Evolutionary conservation across 2,797 vertebrate genomes (phyloP).

Genomic region (Crocodylus rhombifer): DNA sequence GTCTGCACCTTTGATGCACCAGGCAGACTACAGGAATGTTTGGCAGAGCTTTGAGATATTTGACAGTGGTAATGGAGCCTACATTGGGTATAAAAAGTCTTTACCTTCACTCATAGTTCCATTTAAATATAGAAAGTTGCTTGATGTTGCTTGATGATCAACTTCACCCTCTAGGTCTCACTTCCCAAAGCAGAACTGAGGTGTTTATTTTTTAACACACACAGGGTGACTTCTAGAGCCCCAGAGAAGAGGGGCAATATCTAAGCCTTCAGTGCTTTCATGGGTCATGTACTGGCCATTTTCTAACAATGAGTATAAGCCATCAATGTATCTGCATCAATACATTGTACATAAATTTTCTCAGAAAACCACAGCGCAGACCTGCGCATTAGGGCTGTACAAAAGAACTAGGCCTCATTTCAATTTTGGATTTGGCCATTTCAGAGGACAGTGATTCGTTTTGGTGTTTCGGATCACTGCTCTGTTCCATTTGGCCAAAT

Average conservation of each 20-base stretch:
- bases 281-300: neutral
- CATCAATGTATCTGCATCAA: neutral
- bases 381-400: neutral
- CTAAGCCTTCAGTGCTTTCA: neutral
- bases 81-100: neutral
- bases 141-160: neutral
- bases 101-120: neutral
- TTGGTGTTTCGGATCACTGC: too few relatives aligned
- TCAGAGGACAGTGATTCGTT: too few relatives aligned
- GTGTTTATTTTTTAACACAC: neutral
- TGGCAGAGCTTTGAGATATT: neutral
- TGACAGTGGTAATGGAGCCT: neutral
- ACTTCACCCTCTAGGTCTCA: neutral
- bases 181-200: neutral
- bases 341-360: neutral
- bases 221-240: neutral
- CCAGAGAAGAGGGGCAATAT: neutral
- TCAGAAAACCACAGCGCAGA: neutral
- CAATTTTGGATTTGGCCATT: too few relatives aligned
- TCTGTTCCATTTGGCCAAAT: too few relatives aligned
- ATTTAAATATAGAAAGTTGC: neutral
- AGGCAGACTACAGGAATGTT: neutral
- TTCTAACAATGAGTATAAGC: neutral
- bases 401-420: too few relatives aligned
- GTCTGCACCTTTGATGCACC: too few relatives aligned